Percentiles rank a stretch among this genome's conserved stretches.
phyloP scores from a whole-genome alignment of 2,113 vertebrate species.

The Calidris pugnax region DNA sequence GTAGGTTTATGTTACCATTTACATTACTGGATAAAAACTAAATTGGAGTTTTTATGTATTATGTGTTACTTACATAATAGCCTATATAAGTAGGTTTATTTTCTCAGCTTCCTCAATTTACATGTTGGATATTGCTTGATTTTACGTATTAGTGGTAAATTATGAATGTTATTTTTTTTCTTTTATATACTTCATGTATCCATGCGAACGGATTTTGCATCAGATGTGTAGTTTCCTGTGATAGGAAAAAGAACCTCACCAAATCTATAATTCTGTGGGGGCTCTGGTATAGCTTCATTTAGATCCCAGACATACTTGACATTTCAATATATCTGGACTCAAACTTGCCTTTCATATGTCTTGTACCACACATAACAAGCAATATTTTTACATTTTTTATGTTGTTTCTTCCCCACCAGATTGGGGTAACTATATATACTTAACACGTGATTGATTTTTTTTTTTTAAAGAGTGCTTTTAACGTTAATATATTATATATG shows the following conservation, averaged over 20 bases:
- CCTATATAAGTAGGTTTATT: neutral
- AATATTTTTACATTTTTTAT: neutral
- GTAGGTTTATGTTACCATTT: slow-evolving; percentile 22
- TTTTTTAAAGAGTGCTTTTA: neutral
- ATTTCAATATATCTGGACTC: neutral
- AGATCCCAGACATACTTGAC: neutral
- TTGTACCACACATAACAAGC: neutral
- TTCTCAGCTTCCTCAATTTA: slow-evolving; percentile 26
- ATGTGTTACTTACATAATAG: neutral
- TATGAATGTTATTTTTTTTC: neutral
- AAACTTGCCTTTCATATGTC: neutral
- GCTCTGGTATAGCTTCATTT: neutral
- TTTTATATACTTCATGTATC: neutral
- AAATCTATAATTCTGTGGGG: neutral
- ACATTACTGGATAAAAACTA: slow-evolving; percentile 1
- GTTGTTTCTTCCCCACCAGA: neutral
- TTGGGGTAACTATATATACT: neutral
- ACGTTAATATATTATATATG: neutral
- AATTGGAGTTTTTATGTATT: slow-evolving; percentile 6
- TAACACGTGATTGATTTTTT: neutral
- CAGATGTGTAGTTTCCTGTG: neutral
- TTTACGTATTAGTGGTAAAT: neutral
- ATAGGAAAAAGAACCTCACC: neutral
- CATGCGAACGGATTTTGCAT: neutral
- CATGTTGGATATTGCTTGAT: neutral